A percentile compares a stretch with the other conserved stretches of the same genome.
Conservation (phyloP, 2,888 invertebrate genomes). For the Galeruca laticollis region DNA sequence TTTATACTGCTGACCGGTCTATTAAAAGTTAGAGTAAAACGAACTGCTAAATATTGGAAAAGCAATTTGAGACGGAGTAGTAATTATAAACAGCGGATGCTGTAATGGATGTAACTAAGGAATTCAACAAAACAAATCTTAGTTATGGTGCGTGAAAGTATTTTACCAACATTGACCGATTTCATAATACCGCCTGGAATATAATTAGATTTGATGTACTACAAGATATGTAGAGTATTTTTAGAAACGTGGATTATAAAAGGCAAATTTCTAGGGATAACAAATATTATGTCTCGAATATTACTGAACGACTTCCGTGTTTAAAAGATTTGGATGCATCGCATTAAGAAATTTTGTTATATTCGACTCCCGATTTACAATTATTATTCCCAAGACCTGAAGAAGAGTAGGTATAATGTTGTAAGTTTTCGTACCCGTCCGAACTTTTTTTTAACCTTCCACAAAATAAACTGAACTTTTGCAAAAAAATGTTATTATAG, state of each 20-base stretch:
- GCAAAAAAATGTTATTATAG: too few species aligned
- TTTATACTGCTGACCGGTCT: not conserved
- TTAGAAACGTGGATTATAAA: not conserved
- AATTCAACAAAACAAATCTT: conserved; percentile 10
- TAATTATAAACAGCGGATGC: conserved; percentile 13
- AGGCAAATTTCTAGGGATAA: not conserved
- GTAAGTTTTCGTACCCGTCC: too few species aligned
- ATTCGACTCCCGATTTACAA: too few species aligned
- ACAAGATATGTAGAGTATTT: not conserved
- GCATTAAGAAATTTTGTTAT: too few species aligned
- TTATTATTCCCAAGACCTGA: too few species aligned
- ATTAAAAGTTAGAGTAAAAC: conserved; percentile 1
- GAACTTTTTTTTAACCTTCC: too few species aligned
- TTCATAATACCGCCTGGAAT: conserved; percentile 1
- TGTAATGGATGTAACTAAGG: conserved; percentile 7
- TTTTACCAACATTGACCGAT: conserved; percentile 7
- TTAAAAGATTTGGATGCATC: too few species aligned
- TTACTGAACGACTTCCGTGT: too few species aligned
- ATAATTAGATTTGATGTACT: not conserved
- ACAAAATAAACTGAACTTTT: too few species aligned
- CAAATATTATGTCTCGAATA: not conserved
- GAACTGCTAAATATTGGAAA: not conserved
- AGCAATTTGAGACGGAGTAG: not conserved
- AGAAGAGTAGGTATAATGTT: too few species aligned
- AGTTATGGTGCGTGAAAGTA: not conserved